Base-by-base conservation (phyloP, 2,888 invertebrate species). In the Drosophila infuscata region DNA sequence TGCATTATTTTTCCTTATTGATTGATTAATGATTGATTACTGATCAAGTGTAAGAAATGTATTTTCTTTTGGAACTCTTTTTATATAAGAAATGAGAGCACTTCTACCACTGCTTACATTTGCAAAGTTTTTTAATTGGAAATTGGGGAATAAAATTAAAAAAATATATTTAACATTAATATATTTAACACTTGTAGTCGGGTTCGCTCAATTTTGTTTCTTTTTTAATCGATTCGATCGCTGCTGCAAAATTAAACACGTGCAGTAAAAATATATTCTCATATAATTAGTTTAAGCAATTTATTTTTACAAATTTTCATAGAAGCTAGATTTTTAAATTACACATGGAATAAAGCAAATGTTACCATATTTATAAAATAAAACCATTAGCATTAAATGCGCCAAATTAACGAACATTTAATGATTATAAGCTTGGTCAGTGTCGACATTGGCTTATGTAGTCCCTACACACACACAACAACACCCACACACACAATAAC, bases 391-490 rank as follows among this genome's bases (percentile, higher is more conserved):
- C 38, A 35, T 49, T 30, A 3, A 33, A 60, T 20, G 30, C 41
- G 11, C 12, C 43, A 36, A 35, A 33, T 29, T 30, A 66, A 33
- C 6, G 33, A 35, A 53, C 48, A 54, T 33, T 67, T 36, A 72
- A 77, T 66, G 74, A 86, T 64, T 63, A 76, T 57, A 51, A 62
- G 70, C 58, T 70, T 35, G 49, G 12, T 17, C 49, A 62, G 41
- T 20, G 41, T n/a, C 12, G 20, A 52, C 48, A 48, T 41, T 66
- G 60, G 43, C 36, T 29, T 46, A 52, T 56, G 51, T 43, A 56
- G 9, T 15, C 3, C 5, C 7, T 12, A 32, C 30, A 43, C 11
- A 49, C n/a, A 36, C n/a, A 57, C 15, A 32, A 2, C 2, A 2
- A 25, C 12, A 48, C 11, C 46, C 3, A 54, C 4, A 60, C 8